Base-by-base conservation (phyloP, 2,797 vertebrate species). In the Aythya fuligula region DNA sequence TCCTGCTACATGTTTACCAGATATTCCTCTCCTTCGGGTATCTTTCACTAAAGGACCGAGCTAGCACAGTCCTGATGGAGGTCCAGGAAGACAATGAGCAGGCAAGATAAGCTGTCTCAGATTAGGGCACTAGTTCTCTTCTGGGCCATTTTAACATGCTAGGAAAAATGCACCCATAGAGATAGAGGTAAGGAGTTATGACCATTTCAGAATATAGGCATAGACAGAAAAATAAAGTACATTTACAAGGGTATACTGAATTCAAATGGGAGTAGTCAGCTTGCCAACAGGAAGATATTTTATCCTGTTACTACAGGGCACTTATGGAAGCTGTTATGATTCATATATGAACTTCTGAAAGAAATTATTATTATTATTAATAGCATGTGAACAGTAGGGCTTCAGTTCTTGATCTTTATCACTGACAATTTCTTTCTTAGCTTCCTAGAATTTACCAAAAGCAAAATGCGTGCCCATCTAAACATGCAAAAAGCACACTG, bases 401-500 rank as follows among this genome's bases (percentile, higher is more conserved):
- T 89, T 85, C 38, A 38, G 34, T 39, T 73, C 53, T 36, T 39
- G 13, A 64, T 65, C 18, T 30, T 76, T 60, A 15, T 28, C 4
- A 0, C 30, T 51, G 36, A 53, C 12, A 47, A 32, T 89, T 73
- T 58, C 66, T 93, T 30, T 53, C 14, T 38, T 83, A 38, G 47
- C 21, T 78, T 57, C 21, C 19, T 19, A 58, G n/a, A 73, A 87
- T 58, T 57, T 47, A 27, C 2, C 53, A 54, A 73, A 73, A 76
- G 65, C 34, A 81, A 87, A 89, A 77, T 0, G 3, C 30, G 28
- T 25, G 62, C 36, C 22, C 18, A 18, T 4, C 36, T 34, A 8
- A 53, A 34, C 1, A 0, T 2, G 20, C 57, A 82, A 47, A 32
- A 32, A 58, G 25, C 41, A n/a, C 8, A 6, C 1, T 17, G 67